Base-by-base conservation (phyloP, 2,888 invertebrate species). In the Gymnosoma rotundatum region DNA sequence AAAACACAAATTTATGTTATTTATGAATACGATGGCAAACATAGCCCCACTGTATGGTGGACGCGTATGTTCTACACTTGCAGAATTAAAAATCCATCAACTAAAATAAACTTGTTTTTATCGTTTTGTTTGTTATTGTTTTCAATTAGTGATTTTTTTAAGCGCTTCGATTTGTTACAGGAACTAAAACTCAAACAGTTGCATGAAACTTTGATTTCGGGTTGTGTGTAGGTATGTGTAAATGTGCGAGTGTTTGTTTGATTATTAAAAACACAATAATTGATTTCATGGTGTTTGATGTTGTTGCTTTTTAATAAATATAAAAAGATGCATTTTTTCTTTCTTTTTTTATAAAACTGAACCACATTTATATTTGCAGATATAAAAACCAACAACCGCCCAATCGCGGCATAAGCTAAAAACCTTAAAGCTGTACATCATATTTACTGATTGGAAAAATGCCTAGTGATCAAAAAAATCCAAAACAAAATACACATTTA, bases 41-140 rank as follows among this genome's bases (percentile, higher is more conserved):
- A 0, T 7, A 48, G 48, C 48, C 38, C 69, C 63, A 70, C 20
- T 70, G 78, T 63, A 4, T 42, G 4, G 1, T 12, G 12, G 12
- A 3, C 1, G 45, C 36, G 14, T 56, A 14, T 56, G 42, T 38
- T 42, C 12, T 12, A 42, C 42, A 42, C 18, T 20, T 32, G 8
- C 25, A 16, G 42, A 42, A 79, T 79, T 73, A 79, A 79, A 73
- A 79, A 42, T 16, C 32, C 66, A 79, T 79, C 73, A 73, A 66
- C 58, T 12, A 42, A 42, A 42, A 42, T 42, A 42, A 42, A 42
- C 12, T 1, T 52, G 21, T 36, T 7, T 5, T 63, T 69, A 21
- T 12, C 48, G 63, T 38, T n/a, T 42, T 42, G 10, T 42, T 12
- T 70, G 5, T 56, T 78, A 42, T 45, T 48, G 20, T 70, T 70